Evolutionary conservation across 2,888 invertebrate species (phyloP), one percentile per base, ranked within the genome.

Genomic region (Amphiduros pacificus): DNA sequence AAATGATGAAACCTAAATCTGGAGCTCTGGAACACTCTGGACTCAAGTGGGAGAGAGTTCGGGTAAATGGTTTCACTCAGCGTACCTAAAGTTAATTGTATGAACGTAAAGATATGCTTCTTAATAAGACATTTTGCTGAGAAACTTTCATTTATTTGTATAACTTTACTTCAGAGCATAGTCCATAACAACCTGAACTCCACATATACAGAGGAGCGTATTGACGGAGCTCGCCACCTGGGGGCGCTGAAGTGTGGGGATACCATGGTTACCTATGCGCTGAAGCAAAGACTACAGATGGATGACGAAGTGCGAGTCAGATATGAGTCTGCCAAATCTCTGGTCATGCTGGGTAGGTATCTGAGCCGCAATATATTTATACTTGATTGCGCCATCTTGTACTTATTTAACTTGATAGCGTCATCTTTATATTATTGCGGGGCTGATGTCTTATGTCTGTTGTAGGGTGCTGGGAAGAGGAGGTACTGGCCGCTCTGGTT

Each of bases 31-130:
- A 77, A 36, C 80, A 77, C 65, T 72, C 76, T 26, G 80, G 80
- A 2, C 67, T 79, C 11, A 75, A 77, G 63, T 81, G 80, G 80
- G 80, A 81, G 62, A 71, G 80, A 68, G 75, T 81, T 4, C 80
- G 80, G 75, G 81, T 80, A 64, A n/a, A n/a, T n/a, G n/a, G n/a
- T n/a, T n/a, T n/a, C n/a, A n/a, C n/a, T 24, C n/a, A n/a, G n/a
- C n/a, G n/a, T n/a, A n/a, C n/a, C n/a, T n/a, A n/a, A n/a, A n/a
- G n/a, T n/a, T n/a, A n/a, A n/a, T n/a, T n/a, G n/a, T n/a, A n/a
- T n/a, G n/a, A n/a, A n/a, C n/a, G n/a, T n/a, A n/a, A n/a, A n/a
- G n/a, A n/a, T n/a, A n/a, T n/a, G n/a, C n/a, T n/a, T n/a, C n/a
- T n/a, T n/a, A n/a, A n/a, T n/a, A n/a, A n/a, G n/a, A n/a, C n/a